Conservation (phyloP, 2,797 vertebrate genomes). For the Miichthys miiuy region DNA sequence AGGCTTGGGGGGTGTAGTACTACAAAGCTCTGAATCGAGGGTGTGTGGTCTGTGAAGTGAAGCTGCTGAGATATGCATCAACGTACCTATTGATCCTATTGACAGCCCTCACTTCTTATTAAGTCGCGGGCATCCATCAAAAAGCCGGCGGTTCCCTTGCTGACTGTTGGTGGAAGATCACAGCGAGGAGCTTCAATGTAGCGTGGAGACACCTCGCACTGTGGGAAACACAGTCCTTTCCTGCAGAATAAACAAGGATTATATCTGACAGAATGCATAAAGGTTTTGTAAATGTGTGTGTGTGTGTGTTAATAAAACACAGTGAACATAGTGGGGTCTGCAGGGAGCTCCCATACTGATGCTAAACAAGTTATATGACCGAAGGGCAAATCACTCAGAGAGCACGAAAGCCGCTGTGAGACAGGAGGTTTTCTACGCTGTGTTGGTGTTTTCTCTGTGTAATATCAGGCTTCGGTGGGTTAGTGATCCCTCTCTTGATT, state of each 20-base stretch:
- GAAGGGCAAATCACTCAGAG: constrained; percentile 17
- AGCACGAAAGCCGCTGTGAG: constrained; percentile 15
- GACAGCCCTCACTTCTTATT: constrained; percentile 69
- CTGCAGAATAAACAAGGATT: constrained; percentile 14
- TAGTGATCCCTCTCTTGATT: not conserved
- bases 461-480: constrained; percentile 33
- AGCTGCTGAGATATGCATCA: constrained; percentile 45
- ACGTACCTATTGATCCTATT: constrained; percentile 61
- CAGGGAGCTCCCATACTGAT: constrained; percentile 11
- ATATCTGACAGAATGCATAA: constrained; percentile 17
- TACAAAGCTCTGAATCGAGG: not conserved
- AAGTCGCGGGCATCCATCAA: constrained; percentile 61
- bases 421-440: constrained; percentile 11
- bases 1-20: not conserved
- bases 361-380: constrained; percentile 20
- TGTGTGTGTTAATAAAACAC: constrained; percentile 17
- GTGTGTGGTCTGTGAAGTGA: constrained; percentile 16
- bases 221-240: not conserved
- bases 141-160: constrained; percentile 11
- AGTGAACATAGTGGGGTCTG: constrained; percentile 15
- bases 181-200: constrained; percentile 2
- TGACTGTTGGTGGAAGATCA: constrained; percentile 28
- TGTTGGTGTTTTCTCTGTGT: constrained; percentile 4
- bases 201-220: not conserved
- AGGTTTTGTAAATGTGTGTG: not conserved